phyloP scores from a whole-genome alignment of 1,140 invertebrate genomes.

The Acromyrmex echinatior region DNA sequence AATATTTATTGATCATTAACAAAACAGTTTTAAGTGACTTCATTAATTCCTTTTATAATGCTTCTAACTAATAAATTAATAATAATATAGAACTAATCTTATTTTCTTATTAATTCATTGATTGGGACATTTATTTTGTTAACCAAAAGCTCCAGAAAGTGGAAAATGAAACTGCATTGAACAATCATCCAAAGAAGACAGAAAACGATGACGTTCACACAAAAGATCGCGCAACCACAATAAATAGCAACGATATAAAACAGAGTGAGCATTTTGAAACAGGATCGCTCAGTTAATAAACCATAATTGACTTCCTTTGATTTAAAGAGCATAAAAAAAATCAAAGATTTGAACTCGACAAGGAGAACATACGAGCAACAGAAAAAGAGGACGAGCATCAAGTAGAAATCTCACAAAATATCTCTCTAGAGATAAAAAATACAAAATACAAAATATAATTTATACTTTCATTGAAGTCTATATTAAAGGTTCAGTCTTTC shows the following conservation, averaged over 20 bases:
- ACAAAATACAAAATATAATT: not conserved
- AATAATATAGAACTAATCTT: too few relatives aligned
- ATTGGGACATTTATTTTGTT: not conserved
- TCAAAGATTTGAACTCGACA: not conserved
- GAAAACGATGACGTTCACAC: slow-evolving; percentile 2
- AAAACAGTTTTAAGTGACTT: too few relatives aligned
- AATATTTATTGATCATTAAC: too few relatives aligned
- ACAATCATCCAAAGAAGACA: not conserved
- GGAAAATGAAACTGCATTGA: not conserved
- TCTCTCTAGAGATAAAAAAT: not conserved
- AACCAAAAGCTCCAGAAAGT: not conserved
- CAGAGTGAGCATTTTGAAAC: not conserved
- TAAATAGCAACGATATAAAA: slow-evolving; percentile 9
- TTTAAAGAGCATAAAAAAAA: not conserved
- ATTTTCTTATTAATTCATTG: too few relatives aligned
- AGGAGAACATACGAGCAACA: not conserved
- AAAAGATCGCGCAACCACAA: not conserved
- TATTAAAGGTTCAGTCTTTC: not conserved
- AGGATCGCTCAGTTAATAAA: not conserved
- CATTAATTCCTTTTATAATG: too few relatives aligned
- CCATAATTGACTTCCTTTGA: not conserved
- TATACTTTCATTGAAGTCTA: not conserved
- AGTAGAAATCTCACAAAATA: not conserved
- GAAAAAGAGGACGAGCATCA: not conserved
- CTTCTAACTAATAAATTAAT: too few relatives aligned